Evolutionary conservation across 2,797 vertebrate species (phyloP), one percentile per base, ranked within the genome.

Genomic region (Crotalus adamanteus): DNA sequence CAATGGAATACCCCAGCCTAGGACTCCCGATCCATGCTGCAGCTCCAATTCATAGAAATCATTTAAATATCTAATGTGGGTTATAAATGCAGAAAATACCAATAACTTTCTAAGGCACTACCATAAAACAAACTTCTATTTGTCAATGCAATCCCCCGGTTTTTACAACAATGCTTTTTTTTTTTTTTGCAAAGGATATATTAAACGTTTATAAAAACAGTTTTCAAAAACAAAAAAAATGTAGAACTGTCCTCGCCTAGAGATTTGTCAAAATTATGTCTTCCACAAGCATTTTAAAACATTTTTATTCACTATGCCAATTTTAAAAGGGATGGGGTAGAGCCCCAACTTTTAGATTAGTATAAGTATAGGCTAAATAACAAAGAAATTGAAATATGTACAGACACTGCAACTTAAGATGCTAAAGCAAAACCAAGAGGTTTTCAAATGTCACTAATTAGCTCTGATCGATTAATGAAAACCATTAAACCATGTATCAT

Each of bases 1-100:
- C 93, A 98, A 98, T 73, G 99, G 99, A 94, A 99, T 96, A 94
- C 96, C 98, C 99, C 99, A 99, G 90, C 98, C 98, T 69, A 98
- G 98, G 7, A 98, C 98, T 18, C 99, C 99, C 8, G 99, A 99
- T 69, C 98, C 96, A 0, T 98, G 97, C 95, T 99, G 99, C 87
- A 99, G 97, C 96, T 99, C 99, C 97, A 99, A 96, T 96, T 99
- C 99, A 95, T 98, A 99, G 92, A 99, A 98, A 96, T 99, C 99
- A 95, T 98, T 98, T 97, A 99, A 95, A 96, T 99, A 99, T 95
- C 99, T 99, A 94, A 56, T 11, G 69, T 20, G 94, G 55, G 95
- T 28, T 47, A 60, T 88, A 94, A 63, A 97, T 86, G 95, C 92
- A 86, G 78, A 94, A 51, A 94, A 95, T n/a, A 1, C 92, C 92